Conservation (phyloP, 1,140 invertebrate species). For the Caerostris extrusa region DNA sequence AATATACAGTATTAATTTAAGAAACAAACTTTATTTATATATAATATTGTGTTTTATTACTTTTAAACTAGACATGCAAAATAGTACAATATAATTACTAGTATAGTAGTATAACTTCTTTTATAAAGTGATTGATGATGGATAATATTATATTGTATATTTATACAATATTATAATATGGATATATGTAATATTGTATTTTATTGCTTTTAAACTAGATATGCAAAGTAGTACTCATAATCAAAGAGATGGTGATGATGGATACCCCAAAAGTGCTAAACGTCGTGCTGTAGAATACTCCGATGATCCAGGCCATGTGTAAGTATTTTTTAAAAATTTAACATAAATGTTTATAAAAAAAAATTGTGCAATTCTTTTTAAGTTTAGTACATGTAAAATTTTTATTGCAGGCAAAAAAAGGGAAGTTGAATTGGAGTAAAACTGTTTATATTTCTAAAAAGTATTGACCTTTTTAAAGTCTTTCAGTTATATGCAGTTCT, state of each 20-base stretch:
- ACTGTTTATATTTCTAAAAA: constrained; percentile 1
- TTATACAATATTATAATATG: too few species aligned
- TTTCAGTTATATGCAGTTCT: background rate
- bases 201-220: background rate
- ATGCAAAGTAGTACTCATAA: constrained; percentile 29
- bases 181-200: too few species aligned
- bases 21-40: too few species aligned
- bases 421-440: background rate
- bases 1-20: too few species aligned
- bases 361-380: too few species aligned
- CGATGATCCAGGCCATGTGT: background rate
- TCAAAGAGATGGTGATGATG: constrained; percentile 49
- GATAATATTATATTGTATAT: too few species aligned
- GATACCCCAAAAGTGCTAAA: constrained; percentile 53
- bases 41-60: too few species aligned
- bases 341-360: too few species aligned
- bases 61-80: too few species aligned
- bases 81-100: too few species aligned
- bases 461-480: background rate
- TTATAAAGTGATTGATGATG: too few species aligned
- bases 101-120: too few species aligned
- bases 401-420: constrained; percentile 4
- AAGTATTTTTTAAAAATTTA: background rate
- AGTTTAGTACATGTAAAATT: background rate
- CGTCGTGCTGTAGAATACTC: constrained; percentile 52